Evolutionary conservation across 2,113 vertebrate genomes (phyloP).

Genomic region (Cebus imitator): DNA sequence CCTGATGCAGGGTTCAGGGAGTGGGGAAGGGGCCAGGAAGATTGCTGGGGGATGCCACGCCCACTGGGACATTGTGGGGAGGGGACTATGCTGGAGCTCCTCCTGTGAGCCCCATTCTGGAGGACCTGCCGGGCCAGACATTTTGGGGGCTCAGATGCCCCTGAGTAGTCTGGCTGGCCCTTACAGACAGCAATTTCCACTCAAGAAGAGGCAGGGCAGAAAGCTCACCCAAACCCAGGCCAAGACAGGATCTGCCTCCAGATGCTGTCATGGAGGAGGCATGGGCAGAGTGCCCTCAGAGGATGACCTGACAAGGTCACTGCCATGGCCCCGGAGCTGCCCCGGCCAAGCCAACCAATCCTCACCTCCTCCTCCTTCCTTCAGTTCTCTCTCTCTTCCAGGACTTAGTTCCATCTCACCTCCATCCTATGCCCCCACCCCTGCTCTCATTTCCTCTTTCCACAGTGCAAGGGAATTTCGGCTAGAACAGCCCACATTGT

Average conservation of each 20-base stretch:
- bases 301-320: neutral
- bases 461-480: conserved; percentile 72
- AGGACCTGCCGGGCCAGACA: neutral
- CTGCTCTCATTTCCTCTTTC: conserved; percentile 76
- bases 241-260: neutral
- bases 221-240: neutral
- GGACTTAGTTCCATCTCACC: conserved; percentile 48
- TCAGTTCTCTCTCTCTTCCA: conserved; percentile 23
- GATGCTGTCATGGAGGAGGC: neutral
- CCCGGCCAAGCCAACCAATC: neutral
- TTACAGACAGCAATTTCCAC: neutral
- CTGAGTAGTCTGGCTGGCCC: neutral
- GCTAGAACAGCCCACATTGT: conserved; percentile 60
- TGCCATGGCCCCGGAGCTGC: neutral
- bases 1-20: neutral
- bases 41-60: neutral
- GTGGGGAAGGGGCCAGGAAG: neutral
- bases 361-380: neutral
- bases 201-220: neutral
- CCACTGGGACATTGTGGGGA: neutral
- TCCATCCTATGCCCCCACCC: conserved; percentile 43
- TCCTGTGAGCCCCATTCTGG: neutral
- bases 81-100: neutral
- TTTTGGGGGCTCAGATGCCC: neutral
- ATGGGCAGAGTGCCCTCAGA: neutral